Evolutionary conservation across 2,113 vertebrate species (phyloP).

Genomic region (Cercopithecus mona): DNA sequence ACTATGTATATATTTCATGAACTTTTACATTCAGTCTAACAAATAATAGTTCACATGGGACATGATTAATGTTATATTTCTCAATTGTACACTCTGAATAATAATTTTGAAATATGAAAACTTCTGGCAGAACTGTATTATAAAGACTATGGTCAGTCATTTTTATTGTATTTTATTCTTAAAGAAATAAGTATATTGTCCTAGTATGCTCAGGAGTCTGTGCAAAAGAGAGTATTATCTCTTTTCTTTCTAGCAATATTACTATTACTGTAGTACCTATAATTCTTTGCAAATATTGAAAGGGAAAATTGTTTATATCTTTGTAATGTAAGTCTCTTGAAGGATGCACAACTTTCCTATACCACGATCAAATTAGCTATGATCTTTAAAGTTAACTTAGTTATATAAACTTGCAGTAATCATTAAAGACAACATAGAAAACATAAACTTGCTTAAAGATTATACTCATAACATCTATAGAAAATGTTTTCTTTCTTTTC

Average conservation of each 20-base stretch:
- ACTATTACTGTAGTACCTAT: background rate
- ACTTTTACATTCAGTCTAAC: background rate
- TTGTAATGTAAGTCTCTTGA: background rate
- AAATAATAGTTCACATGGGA: background rate
- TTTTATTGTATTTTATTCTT: background rate
- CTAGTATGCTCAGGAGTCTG: background rate
- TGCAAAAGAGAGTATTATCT: background rate
- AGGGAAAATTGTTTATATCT: background rate
- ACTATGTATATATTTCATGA: background rate
- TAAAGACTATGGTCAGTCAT: background rate
- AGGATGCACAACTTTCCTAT: background rate
- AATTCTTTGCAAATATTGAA: background rate
- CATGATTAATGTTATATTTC: background rate
- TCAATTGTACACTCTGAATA: background rate
- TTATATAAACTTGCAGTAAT: background rate
- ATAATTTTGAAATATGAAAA: background rate
- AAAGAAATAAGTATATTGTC: background rate
- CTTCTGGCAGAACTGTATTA: background rate
- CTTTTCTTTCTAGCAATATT: background rate
- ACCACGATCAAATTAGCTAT: background rate
- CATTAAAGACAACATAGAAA: background rate
- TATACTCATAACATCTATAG: background rate
- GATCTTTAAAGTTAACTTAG: background rate
- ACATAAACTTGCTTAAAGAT: background rate
- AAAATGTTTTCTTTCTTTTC: background rate